Base-by-base conservation (phyloP, 2,113 vertebrate genomes). In the Rhineura floridana region DNA sequence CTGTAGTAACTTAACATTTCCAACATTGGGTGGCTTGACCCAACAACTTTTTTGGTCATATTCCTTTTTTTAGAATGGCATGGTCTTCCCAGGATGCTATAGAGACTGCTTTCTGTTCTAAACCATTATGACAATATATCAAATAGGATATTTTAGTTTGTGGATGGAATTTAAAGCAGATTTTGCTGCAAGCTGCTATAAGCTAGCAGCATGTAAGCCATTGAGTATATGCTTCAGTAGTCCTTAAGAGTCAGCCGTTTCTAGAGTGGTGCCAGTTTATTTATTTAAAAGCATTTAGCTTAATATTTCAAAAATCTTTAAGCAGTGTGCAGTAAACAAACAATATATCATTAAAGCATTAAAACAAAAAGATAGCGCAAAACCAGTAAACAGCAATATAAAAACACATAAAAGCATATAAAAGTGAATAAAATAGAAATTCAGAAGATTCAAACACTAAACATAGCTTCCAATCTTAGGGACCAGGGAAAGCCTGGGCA, bases 21-120 rank as follows among this genome's bases (percentile, higher is more conserved):
- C 67, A 4, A 39, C 75, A 0, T 25, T 33, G 0, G 77, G 77
- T 85, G 86, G 39, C 12, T 76, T 89, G 62, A 4, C 21, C 52
- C 69, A 85, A n/a, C 25, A 81, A 39, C 44, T 0, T 92, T 91
- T 86, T 62, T 86, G 85, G 33, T 88, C 72, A 79, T 39, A 28
- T 88, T 83, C 36, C n/a, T 8, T 87, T 63, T 80, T 36, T 76
- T 48, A 75, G 28, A 83, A 39, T 0, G 83, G 48, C 44, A 28
- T 87, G 69, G 52, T 0, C 17, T 77, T 90, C 52, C 50, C 46
- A 87, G 63, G 67, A 7, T 42, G 82, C 52, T 81, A 63, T 23
- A 36, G 42, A 72, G 89, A 9, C 12, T 0, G 2, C 1, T 83
- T 69, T n/a, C 73, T 78, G 73, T 65, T 89, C 44, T 46, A n/a